Conservation (phyloP, 2,888 invertebrate species). For the Gonocerus acuteangulatus region DNA sequence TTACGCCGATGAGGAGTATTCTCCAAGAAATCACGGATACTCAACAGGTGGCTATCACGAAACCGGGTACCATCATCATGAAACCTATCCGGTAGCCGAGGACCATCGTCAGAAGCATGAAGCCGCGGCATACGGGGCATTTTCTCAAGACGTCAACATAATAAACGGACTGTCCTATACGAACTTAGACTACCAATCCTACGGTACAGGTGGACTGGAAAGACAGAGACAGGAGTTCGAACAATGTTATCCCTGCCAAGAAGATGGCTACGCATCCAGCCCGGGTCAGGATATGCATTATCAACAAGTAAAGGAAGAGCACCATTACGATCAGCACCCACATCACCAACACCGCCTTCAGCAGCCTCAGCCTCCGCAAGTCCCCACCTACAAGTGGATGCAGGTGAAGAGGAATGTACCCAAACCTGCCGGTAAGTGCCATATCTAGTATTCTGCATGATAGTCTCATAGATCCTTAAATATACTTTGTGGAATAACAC, state of each 20-base stretch:
- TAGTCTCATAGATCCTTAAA: no score
- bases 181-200: conserved; percentile 66
- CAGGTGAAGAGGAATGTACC: conserved; percentile 94
- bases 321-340: conserved; percentile 41
- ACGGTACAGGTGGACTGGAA: conserved; percentile 33
- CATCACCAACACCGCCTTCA: conserved; percentile 23
- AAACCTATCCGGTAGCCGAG: conserved; percentile 43
- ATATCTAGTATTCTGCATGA: no score
- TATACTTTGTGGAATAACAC: no score
- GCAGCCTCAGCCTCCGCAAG: conserved; percentile 42
- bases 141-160: conserved; percentile 46
- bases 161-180: conserved; percentile 84
- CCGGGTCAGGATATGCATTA: conserved; percentile 11
- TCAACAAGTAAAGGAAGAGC: conserved; percentile 31
- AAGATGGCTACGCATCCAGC: neutral
- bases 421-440: conserved; percentile 79
- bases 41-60: conserved; percentile 36
- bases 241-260: neutral
- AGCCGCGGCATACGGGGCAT: conserved; percentile 43
- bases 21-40: conserved; percentile 40
- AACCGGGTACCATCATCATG: conserved; percentile 39
- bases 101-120: conserved; percentile 46
- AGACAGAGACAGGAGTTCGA: conserved; percentile 28
- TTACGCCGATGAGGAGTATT: conserved; percentile 47
- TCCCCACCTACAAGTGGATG: conserved; percentile 98